Base-by-base conservation (phyloP, 2,113 vertebrate genomes). In the Fulmarus glacialis region DNA sequence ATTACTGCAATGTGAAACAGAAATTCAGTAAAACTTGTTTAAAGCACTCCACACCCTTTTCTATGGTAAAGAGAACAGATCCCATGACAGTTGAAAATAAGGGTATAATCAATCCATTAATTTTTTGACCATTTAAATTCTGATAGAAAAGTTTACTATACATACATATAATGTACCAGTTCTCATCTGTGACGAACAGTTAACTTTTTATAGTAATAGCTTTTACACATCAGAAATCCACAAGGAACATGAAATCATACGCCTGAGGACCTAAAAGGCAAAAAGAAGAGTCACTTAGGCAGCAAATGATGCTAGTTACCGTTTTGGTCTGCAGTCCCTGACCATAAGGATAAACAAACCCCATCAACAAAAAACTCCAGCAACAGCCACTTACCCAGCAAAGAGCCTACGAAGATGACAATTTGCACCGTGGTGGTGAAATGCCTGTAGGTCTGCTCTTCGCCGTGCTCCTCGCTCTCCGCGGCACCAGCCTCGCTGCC, bases 401-500 rank as follows among this genome's bases (percentile, higher is more conserved):
- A 96, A 15, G 99, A 99, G 45, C 99, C 99, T 8, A 99, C 55
- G 81, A 99, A 99, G 98, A 99, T 99, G 98, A 99, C 89, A 32
- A 99, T 87, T 95, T 99, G 99, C 38, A 98, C 97, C 9, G 98
- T 83, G 90, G 98, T 99, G 88, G 99, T 98, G 98, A 99, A 99
- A 93, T 99, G 98, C 67, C 99, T 97, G 98, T 99, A 99, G 47
- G 98, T 98, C 97, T 98, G 98, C 72, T 99, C 99, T 47, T 98
- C 97, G 84, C 97, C 48, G 45, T 94, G 90, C 59, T 93, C 96
- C 87, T 87, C 92, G 6, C 96, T 55, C 93, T 86, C 81, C 9
- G 10, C 43, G 8, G 58, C 71, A 4, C 96, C 70, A 8, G 97
- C 90, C 79, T 85, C 98, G 15, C 96, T 97, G 26, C 55, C 56